Base-by-base conservation (phyloP, 1,140 invertebrate genomes). In the Heliconius congener region DNA sequence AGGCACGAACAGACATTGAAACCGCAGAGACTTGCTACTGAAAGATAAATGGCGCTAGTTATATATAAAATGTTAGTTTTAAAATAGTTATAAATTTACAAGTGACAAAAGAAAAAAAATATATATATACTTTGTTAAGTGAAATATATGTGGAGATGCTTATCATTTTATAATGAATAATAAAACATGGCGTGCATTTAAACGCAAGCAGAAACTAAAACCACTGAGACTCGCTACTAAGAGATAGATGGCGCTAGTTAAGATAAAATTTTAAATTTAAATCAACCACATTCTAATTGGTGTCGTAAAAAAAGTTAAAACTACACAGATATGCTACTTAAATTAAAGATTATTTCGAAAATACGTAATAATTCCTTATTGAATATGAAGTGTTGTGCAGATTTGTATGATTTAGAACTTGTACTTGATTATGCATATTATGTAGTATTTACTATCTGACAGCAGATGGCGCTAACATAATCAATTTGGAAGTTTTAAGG, bases 1-100 rank as follows among this genome's bases (percentile, higher is more conserved):
- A 82, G 86, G 76, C 89, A 94, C 46, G 95, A 95, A 76, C 93
- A 95, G 71, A 84, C 84, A 57, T 57, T 83, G 6, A 80, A 84
- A 57, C 82, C 77, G n/a, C 82, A 86, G 52, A 82, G 85, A 50
- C 57, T 83, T 0, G 88, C 89, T 81, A 92, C 86, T 81, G 85
- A 88, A 74, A 77, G 78, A 74, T 91, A 92, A 88, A 86, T 85
- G 86, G 79, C 87, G 81, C 39, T 84, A 19, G 74, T 18, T 27
- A 23, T 55, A 55, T 46, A 46, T 8, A 18, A 52, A 18, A 19
- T 8, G 50, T 52, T 52, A 52, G 3, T 23, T 60, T 23, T 60
- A 19, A 60, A 27, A 52, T 52, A 60, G n/a, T 60, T 57, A 23
- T 23, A 5, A 60, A 52, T 52, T 13, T 52, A 52, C 5, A 8